Percentiles rank a stretch among this genome's conserved stretches.
Evolutionary conservation across 2,113 vertebrate species (phyloP).

Genomic region (Thermophis baileyi): DNA sequence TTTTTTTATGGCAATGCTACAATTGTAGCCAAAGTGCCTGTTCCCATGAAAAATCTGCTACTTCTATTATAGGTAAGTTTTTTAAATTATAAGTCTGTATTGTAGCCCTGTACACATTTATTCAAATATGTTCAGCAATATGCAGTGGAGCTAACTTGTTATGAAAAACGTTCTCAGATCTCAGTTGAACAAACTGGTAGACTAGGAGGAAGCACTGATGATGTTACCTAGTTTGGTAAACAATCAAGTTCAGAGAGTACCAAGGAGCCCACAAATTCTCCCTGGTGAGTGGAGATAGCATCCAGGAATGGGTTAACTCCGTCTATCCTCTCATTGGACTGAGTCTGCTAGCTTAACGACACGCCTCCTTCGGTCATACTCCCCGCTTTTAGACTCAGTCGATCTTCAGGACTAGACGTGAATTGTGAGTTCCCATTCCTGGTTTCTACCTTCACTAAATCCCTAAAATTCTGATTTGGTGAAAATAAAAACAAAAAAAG

Average conservation of each 20-base stretch:
- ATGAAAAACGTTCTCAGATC: neutral
- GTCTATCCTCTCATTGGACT: too few relatives aligned
- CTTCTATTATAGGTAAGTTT: neutral
- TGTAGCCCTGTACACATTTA: neutral
- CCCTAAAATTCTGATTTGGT: too few relatives aligned
- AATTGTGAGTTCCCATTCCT: too few relatives aligned
- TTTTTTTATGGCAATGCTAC: neutral
- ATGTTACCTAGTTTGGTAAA: neutral
- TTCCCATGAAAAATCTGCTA: neutral
- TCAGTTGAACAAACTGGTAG: neutral
- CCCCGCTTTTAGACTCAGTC: too few relatives aligned
- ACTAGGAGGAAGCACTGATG: neutral
- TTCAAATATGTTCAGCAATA: neutral
- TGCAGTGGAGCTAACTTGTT: neutral
- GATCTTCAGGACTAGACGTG: too few relatives aligned
- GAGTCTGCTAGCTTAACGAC: too few relatives aligned
- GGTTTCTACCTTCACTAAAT: too few relatives aligned
- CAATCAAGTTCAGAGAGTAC: neutral
- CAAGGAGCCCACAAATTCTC: neutral
- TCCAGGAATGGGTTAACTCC: too few relatives aligned
- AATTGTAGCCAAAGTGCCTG: neutral
- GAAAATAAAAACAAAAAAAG: too few relatives aligned
- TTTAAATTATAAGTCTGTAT: neutral
- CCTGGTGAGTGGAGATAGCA: too few relatives aligned
- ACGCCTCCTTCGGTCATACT: too few relatives aligned